phyloP scores from a whole-genome alignment of 2,797 vertebrate species.

The Mus caroli region DNA sequence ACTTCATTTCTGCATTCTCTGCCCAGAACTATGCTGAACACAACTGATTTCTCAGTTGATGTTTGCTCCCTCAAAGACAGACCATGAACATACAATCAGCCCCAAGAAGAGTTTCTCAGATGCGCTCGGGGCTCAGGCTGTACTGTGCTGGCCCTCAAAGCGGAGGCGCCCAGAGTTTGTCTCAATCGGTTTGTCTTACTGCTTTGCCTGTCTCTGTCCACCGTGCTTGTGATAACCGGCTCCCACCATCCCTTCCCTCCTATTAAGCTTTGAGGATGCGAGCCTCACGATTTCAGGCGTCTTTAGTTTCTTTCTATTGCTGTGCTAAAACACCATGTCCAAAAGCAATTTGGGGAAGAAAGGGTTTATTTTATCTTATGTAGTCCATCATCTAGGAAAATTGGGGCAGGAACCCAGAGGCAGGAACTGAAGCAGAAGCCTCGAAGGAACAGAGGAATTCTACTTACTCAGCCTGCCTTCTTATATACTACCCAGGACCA shows the following conservation, averaged over 20 bases:
- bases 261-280: neutral
- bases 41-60: neutral
- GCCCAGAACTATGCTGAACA: neutral
- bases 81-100: neutral
- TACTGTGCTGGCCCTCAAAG: neutral
- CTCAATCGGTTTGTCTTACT: neutral
- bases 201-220: neutral
- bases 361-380: neutral
- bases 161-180: neutral
- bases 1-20: neutral
- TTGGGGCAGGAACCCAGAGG: neutral
- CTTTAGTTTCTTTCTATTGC: neutral
- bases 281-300: neutral
- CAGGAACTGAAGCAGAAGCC: neutral
- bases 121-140: neutral
- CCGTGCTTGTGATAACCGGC: neutral
- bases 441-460: neutral
- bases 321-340: neutral
- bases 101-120: neutral
- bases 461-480: neutral
- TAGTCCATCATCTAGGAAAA: neutral
- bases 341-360: neutral
- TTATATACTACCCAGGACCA: neutral
- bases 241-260: neutral
- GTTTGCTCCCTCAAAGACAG: neutral